Evolutionary conservation across 2,113 vertebrate species (phyloP), one percentile per base, ranked within the genome.

Genomic region (Ploceus nigricollis): DNA sequence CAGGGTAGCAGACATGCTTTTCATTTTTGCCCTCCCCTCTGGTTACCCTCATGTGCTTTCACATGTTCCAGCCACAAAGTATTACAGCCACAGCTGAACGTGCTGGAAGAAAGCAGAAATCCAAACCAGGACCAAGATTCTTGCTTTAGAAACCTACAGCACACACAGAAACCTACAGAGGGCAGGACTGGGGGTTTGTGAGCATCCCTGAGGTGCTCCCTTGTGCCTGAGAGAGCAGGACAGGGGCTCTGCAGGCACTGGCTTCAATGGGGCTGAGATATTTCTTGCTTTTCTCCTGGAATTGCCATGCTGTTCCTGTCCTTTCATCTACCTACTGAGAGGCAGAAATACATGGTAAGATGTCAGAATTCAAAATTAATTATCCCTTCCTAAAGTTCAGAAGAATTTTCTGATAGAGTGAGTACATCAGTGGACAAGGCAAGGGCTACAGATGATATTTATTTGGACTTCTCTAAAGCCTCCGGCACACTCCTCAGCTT

Each of bases 251-350:
- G 15, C 53, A 14, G 30, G 37, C 44, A 2, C 44, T 17, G 35
- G 8, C 1, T 1, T 17, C 37, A 13, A 0, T 1, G 22, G 7
- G 13, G 21, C 20, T 51, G 22, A 22, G 44, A 8, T 7, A 28
- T 8, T 9, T 13, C 10, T 6, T 30, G 2, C 31, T 56, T 47
- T 35, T 7, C 28, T 61, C 17, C 63, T 50, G 2, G 37, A 39
- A 31, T 3, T 21, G 10, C 30, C 3, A 0, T 31, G 56, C 45
- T 63, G 19, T 11, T 84, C 28, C 28, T 72, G 22, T 33, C 58
- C 76, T 77, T 68, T 47, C 27, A 15, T 70, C 66, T n/a, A 24
- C 11, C 42, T 37, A 13, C 57, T 37, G 70, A 88, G 69, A 75
- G 75, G 20, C 39, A 76, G 50, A 64, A 87, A 71, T 40, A 37